phyloP scores from a whole-genome alignment of 2,888 invertebrate genomes.

The Tupiocoris notatus region DNA sequence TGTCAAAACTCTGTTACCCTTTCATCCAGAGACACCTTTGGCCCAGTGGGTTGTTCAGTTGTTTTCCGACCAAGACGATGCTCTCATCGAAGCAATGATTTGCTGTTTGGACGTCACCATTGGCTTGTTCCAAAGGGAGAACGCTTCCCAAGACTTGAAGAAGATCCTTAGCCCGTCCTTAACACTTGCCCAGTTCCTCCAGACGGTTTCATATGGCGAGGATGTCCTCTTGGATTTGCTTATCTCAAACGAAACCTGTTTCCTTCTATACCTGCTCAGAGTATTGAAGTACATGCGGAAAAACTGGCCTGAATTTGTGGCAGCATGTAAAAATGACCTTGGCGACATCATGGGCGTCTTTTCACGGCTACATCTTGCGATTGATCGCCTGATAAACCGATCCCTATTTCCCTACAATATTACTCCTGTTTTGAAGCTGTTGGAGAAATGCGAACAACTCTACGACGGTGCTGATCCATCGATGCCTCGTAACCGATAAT shows the following conservation, averaged over 20 bases:
- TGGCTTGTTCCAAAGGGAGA: slow-evolving; percentile 78
- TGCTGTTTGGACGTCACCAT: slow-evolving; percentile 85
- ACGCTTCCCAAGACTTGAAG: slow-evolving; percentile 75
- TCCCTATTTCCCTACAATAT: slow-evolving; percentile 88
- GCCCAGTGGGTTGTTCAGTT: slow-evolving; percentile 85
- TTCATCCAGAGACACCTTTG: slow-evolving; percentile 82
- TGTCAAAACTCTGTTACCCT: slow-evolving; percentile 76
- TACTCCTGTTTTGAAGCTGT: slow-evolving; percentile 76
- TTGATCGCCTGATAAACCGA: slow-evolving; percentile 77
- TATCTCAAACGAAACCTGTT: slow-evolving; percentile 88
- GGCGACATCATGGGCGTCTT: slow-evolving; percentile 83
- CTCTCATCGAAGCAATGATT: slow-evolving; percentile 87
- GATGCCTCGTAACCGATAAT: not conserved
- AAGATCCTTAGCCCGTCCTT: slow-evolving; percentile 80
- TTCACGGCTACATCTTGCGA: slow-evolving; percentile 73
- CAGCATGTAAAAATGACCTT: slow-evolving; percentile 70
- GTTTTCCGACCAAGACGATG: slow-evolving; percentile 88
- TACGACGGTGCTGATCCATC: slow-evolving; percentile 55
- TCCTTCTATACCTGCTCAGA: slow-evolving; percentile 76
- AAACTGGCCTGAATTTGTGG: slow-evolving; percentile 80
- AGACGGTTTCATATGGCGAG: slow-evolving; percentile 64
- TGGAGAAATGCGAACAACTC: slow-evolving; percentile 80
- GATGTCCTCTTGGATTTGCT: slow-evolving; percentile 70
- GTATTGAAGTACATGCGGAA: slow-evolving; percentile 79
- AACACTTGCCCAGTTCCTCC: slow-evolving; percentile 83